These are phyloP conservation scores for Hippopotamus amphibius DNA, from an alignment of 2,113 vertebrate species.

Conservation along the genomic window DNA sequence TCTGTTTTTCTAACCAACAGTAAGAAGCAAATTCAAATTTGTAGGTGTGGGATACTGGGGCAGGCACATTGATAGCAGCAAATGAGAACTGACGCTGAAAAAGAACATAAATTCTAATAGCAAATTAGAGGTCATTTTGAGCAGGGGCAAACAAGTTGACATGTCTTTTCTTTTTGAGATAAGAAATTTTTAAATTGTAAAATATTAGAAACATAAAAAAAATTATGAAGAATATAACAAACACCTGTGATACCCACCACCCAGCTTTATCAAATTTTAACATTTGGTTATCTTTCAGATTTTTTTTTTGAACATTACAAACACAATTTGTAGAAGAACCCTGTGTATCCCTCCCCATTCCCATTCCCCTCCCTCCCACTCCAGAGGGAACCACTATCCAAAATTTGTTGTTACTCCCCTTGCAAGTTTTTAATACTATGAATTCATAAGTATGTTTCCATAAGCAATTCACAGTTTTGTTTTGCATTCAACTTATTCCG, in stretches of 20 bases:
- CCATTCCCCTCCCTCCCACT: constrained; percentile 73
- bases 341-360: constrained; percentile 64
- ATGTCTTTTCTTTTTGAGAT: constrained; percentile 51
- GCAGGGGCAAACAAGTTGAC: constrained; percentile 29
- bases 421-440: constrained; percentile 58
- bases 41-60: neutral
- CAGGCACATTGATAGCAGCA: constrained; percentile 6
- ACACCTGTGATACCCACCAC: constrained; percentile 73
- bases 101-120: constrained; percentile 44
- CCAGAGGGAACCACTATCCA: constrained; percentile 80
- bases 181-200: constrained; percentile 47
- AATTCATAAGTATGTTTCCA: constrained; percentile 36
- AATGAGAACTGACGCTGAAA: neutral
- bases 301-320: constrained; percentile 42
- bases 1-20: constrained; percentile 52
- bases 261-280: constrained; percentile 68
- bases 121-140: constrained; percentile 43
- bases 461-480: constrained; percentile 41
- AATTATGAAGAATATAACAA: constrained; percentile 60
- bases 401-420: constrained; percentile 61
- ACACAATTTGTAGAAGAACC: constrained; percentile 58
- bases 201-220: constrained; percentile 68
- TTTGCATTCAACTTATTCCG: constrained; percentile 46
- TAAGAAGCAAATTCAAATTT: constrained; percentile 51
- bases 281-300: constrained; percentile 62